These are phyloP conservation scores for Parus major DNA, from an alignment of 2,113 vertebrate genomes.

Conservation along the genomic window DNA sequence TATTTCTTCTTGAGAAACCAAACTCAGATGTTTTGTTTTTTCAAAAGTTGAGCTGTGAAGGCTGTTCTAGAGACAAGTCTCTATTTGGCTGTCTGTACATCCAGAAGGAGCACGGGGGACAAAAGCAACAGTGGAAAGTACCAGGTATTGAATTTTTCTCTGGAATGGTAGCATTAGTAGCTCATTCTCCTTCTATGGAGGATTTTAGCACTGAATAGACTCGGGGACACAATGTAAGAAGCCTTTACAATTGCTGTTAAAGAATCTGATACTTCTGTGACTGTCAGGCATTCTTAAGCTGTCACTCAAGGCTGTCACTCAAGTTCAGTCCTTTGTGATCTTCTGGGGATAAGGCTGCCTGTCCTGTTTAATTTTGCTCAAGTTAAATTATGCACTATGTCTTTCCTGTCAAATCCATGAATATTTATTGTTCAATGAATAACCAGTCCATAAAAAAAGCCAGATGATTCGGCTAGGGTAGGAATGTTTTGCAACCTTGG, in stretches of 20 bases:
- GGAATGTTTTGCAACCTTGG: not conserved
- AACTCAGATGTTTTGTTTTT: not conserved
- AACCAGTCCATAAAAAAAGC: not conserved
- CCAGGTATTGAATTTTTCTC: not conserved
- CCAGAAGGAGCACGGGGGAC: not conserved
- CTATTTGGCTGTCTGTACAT: not conserved
- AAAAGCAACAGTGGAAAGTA: not conserved
- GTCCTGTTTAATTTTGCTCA: conserved; percentile 1
- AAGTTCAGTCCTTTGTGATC: not conserved
- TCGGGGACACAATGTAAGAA: not conserved
- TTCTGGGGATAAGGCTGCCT: not conserved
- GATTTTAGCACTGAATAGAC: not conserved
- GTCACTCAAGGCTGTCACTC: conserved; percentile 2
- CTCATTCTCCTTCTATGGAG: not conserved
- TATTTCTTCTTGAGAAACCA: not conserved
- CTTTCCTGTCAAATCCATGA: conserved; percentile 16
- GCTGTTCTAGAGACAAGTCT: not conserved
- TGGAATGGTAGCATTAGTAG: not conserved
- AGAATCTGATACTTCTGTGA: not conserved
- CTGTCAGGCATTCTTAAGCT: not conserved
- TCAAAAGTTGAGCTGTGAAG: not conserved
- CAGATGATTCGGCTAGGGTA: not conserved
- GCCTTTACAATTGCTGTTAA: not conserved
- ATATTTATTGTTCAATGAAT: conserved; percentile 34
- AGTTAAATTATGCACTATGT: conserved; percentile 9